Conservation (phyloP, 2,797 vertebrate genomes). For the Notolabrus celidotus region DNA sequence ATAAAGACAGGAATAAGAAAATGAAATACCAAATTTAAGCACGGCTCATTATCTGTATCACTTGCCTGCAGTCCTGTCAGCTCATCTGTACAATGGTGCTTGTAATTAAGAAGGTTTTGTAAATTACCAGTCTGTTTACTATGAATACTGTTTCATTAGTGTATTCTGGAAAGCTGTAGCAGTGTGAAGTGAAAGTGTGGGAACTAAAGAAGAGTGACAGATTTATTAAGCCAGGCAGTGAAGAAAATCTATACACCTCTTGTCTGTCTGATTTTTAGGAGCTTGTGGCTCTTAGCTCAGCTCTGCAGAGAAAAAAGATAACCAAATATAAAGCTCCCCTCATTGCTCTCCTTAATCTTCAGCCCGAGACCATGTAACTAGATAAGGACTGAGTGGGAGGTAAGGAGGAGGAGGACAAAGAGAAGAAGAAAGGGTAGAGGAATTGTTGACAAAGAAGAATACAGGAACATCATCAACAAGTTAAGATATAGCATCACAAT, state of each 20-base stretch:
- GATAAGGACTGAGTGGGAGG: slow-evolving; percentile 5
- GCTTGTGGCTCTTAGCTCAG: slow-evolving; percentile 30
- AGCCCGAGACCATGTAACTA: slow-evolving; percentile 54
- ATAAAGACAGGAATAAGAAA: slow-evolving; percentile 5
- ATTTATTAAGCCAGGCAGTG: slow-evolving; percentile 49
- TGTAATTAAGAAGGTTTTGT: slow-evolving; percentile 1
- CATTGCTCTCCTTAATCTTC: slow-evolving; percentile 64
- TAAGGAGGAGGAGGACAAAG: not conserved
- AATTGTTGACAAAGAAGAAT: not conserved
- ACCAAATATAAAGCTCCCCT: slow-evolving; percentile 70
- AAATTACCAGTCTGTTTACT: not conserved
- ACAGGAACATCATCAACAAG: slow-evolving; percentile 6
- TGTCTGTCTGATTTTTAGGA: slow-evolving; percentile 57
- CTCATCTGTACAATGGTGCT: slow-evolving; percentile 12
- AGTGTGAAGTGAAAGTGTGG: too few relatives aligned
- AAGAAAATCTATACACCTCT: slow-evolving; percentile 65
- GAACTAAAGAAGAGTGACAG: slow-evolving; percentile 13
- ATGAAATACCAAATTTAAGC: not conserved
- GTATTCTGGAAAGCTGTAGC: not conserved
- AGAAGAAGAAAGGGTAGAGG: not conserved
- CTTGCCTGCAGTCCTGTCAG: not conserved
- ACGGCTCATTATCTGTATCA: slow-evolving; percentile 23
- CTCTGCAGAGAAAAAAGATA: slow-evolving; percentile 52
- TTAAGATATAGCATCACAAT: too few relatives aligned
- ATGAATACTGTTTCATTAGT: too few relatives aligned